Conservation (phyloP, 2,113 vertebrate genomes). For the Damaliscus lunatus region DNA sequence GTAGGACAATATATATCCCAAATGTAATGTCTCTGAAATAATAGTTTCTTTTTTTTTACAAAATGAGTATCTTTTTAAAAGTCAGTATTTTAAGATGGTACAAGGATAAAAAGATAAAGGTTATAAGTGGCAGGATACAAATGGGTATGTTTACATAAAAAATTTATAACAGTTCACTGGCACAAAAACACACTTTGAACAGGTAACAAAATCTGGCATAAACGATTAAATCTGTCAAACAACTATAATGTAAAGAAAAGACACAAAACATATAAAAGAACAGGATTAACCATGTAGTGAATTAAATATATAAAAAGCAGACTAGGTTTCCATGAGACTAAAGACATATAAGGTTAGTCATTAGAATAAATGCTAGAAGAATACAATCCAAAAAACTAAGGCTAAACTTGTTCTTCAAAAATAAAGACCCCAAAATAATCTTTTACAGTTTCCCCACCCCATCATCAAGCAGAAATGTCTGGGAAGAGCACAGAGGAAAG, state of each 20-base stretch:
- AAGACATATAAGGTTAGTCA: not conserved
- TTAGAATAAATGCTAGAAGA: not conserved
- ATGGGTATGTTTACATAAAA: not conserved
- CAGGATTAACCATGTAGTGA: not conserved
- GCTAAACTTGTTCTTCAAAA: not conserved
- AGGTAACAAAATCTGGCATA: not conserved
- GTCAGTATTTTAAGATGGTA: not conserved
- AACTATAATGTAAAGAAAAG: not conserved
- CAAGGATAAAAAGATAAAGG: not conserved
- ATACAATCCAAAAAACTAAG: not conserved
- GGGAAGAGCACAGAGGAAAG: not conserved
- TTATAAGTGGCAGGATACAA: not conserved
- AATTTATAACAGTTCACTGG: not conserved
- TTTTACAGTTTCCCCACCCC: not conserved
- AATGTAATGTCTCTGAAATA: conserved; percentile 35
- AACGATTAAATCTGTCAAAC: not conserved
- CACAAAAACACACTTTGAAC: not conserved
- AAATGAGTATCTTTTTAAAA: conserved; percentile 7
- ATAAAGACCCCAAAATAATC: not conserved
- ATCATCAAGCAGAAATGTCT: not conserved
- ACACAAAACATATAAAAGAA: not conserved
- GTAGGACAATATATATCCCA: not conserved
- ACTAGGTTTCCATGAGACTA: not conserved
- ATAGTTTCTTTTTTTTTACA: not conserved
- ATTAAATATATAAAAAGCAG: not conserved